A percentile compares a stretch with the other conserved stretches of the same genome.
Evolutionary conservation across 1,140 invertebrate species (phyloP).

Genomic region (Scaptomyza montana): DNA sequence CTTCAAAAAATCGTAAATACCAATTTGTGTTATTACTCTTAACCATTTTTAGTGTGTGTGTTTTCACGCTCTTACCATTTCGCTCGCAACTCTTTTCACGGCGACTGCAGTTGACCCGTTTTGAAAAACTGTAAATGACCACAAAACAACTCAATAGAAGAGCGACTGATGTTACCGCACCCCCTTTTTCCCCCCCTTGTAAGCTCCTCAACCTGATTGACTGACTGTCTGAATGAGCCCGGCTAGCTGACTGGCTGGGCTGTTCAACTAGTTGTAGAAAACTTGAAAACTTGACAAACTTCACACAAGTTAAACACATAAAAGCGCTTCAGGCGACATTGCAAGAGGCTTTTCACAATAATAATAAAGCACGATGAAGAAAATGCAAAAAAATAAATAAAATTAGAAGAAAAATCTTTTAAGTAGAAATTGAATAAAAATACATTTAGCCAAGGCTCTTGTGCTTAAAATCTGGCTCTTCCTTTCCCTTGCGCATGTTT

Average conservation of each 20-base stretch:
- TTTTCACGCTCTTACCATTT: not conserved
- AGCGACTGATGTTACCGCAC: conserved; percentile 6
- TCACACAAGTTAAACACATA: conserved; percentile 80
- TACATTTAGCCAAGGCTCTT: conserved; percentile 18
- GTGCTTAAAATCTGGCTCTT: not conserved
- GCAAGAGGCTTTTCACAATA: conserved; percentile 60
- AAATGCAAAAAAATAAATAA: conserved; percentile 22
- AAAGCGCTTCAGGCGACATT: conserved; percentile 66
- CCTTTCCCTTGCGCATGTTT: too few species aligned
- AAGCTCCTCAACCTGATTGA: conserved; percentile 4
- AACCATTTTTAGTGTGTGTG: conserved; percentile 4
- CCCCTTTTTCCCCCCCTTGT: not conserved
- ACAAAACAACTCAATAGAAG: conserved; percentile 25
- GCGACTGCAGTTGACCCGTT: conserved; percentile 30
- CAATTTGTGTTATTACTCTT: conserved; percentile 11
- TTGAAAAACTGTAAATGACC: conserved; percentile 32
- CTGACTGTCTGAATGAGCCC: conserved; percentile 28
- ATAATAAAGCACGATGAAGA: conserved; percentile 3
- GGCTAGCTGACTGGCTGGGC: conserved; percentile 35
- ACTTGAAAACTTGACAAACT: conserved; percentile 62
- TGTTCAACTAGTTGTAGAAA: conserved; percentile 39
- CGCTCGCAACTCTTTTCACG: too few species aligned
- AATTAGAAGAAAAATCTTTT: conserved; percentile 31
- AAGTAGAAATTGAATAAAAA: conserved; percentile 10
- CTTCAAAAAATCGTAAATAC: conserved; percentile 8